Evolutionary conservation across 1,140 invertebrate species (phyloP).

Genomic region (Drosophila sturtevanti): DNA sequence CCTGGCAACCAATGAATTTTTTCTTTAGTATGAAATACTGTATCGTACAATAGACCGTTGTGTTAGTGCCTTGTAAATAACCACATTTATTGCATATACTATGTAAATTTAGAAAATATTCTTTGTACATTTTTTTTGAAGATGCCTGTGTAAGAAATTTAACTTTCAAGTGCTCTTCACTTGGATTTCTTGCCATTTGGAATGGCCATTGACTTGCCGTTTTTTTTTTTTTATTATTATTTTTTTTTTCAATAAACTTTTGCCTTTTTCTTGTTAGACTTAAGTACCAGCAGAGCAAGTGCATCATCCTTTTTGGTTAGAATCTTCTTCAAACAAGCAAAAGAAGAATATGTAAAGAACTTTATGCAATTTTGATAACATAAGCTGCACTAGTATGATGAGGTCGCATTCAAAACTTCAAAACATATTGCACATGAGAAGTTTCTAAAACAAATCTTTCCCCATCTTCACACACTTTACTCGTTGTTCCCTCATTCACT

Average conservation of each 20-base stretch:
- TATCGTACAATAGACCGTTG: too few species aligned
- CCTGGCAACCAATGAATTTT: too few species aligned
- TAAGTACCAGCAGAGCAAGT: conserved; percentile 8
- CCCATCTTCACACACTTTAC: not conserved
- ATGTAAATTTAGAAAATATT: not conserved
- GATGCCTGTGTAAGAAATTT: not conserved
- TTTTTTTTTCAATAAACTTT: conserved; percentile 6
- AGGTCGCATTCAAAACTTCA: conserved; percentile 45
- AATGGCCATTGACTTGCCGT: not conserved
- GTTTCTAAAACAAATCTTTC: conserved; percentile 6
- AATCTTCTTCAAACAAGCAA: conserved; percentile 1
- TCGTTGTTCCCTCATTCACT: not conserved
- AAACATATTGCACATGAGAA: conserved; percentile 15
- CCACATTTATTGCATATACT: not conserved
- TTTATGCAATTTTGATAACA: conserved; percentile 35
- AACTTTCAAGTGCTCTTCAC: not conserved
- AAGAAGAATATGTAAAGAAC: not conserved
- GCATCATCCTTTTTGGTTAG: conserved; percentile 4
- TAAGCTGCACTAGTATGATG: conserved; percentile 27
- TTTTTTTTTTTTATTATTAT: not conserved
- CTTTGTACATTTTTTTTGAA: not conserved
- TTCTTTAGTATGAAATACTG: too few species aligned
- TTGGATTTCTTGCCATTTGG: not conserved
- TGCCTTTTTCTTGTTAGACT: not conserved
- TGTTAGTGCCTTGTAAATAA: too few species aligned